Conservation (phyloP, 2,113 vertebrate species). For the Dromiciops gliroides region DNA sequence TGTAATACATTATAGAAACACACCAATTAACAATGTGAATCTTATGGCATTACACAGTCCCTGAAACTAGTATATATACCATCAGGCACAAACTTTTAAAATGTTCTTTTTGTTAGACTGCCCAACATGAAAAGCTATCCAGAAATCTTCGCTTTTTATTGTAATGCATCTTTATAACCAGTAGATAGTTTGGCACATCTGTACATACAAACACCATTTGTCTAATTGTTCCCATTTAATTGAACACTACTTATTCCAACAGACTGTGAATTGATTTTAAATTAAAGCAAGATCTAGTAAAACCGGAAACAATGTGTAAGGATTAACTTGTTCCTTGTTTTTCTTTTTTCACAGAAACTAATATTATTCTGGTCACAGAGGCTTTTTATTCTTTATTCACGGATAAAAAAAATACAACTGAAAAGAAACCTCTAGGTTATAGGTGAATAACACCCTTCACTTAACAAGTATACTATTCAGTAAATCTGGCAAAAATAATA, state of each 20-base stretch:
- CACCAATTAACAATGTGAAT: not conserved
- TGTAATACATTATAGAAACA: not conserved
- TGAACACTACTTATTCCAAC: conserved; percentile 50
- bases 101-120: not conserved
- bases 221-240: conserved; percentile 64
- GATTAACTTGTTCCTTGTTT: conserved; percentile 17
- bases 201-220: conserved; percentile 57
- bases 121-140: not conserved
- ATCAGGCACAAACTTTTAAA: not conserved
- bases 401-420: not conserved
- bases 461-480: not conserved
- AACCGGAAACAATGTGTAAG: not conserved
- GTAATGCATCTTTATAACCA: conserved; percentile 29
- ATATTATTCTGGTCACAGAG: not conserved
- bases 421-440: not conserved
- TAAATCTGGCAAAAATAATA: not conserved
- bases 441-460: not conserved
- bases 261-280: conserved; percentile 62
- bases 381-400: not conserved
- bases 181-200: conserved; percentile 42
- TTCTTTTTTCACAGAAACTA: conserved; percentile 39
- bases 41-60: not conserved
- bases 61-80: not conserved
- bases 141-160: conserved; percentile 37
- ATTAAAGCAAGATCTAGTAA: conserved; percentile 52